Conservation (phyloP, 2,113 vertebrate species). For the Pelodiscus sinensis region DNA sequence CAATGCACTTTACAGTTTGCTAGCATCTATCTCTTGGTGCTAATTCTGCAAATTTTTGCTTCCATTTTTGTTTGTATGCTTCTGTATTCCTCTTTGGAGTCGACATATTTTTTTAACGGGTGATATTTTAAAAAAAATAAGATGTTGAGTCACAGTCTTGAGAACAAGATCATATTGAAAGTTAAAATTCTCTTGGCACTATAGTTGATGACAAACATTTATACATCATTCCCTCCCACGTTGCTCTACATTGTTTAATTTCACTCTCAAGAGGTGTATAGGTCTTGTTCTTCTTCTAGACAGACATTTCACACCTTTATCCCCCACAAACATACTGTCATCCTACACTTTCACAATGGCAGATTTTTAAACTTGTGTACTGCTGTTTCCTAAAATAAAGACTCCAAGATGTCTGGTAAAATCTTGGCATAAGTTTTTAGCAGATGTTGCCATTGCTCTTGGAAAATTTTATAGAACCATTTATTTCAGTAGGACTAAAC, state of each 20-base stretch:
- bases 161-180: slow-evolving; percentile 54
- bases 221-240: slow-evolving; percentile 65
- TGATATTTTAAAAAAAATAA: not conserved
- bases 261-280: slow-evolving; percentile 72
- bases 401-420: slow-evolving; percentile 73
- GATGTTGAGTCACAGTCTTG: slow-evolving; percentile 47
- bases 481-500: slow-evolving; percentile 49
- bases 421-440: slow-evolving; percentile 74
- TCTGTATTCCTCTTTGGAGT: slow-evolving; percentile 18
- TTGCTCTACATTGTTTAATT: slow-evolving; percentile 74
- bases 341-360: slow-evolving; percentile 74
- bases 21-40: rapidly evolving
- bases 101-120: slow-evolving; percentile 17
- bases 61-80: not conserved
- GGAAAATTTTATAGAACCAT: slow-evolving; percentile 55
- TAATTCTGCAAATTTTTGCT: not conserved
- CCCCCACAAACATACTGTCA: slow-evolving; percentile 77
- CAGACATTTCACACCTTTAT: slow-evolving; percentile 80
- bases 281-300: slow-evolving; percentile 77
- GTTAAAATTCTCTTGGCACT: slow-evolving; percentile 62
- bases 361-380: slow-evolving; percentile 69
- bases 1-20: not conserved
- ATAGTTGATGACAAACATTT: slow-evolving; percentile 66
- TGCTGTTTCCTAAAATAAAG: slow-evolving; percentile 78
- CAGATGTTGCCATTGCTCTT: slow-evolving; percentile 77